Evolutionary conservation across 1,140 invertebrate genomes (phyloP), one percentile per base, ranked within the genome.

Genomic region (Bombus pascuorum): DNA sequence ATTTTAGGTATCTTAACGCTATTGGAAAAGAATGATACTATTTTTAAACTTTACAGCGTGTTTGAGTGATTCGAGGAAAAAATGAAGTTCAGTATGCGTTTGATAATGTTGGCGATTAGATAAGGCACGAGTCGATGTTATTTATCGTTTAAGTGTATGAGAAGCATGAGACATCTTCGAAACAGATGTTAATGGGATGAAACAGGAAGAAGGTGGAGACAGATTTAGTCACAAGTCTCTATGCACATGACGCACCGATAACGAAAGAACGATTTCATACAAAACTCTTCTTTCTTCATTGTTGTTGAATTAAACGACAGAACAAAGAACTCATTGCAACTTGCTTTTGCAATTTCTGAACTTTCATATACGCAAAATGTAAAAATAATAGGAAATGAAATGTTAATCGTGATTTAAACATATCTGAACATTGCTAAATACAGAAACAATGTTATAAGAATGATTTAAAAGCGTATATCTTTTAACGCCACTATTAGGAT

Each of bases 141-240:
- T 81, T 84, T 79, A 70, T 62, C 68, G 22, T 62, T 75, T 75
- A 70, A 73, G 74, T 65, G 34, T 79, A 57, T 73, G 59, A 68
- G 34, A 77, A 81, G 53, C 71, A 86, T 89, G 47, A 77, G 83
- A 53, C 71, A 89, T 89, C 77, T 89, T 89, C 71, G 47, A 89
- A 74, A 78, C 85, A 83, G 68, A 84, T 86, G 87, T 71, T 53
- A 74, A 83, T 47, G 73, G 77, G 73, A 81, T 37, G 85, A 83
- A 89, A 75, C 88, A 86, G 85, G 81, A 89, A 89, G 73, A 28
- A 81, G 72, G 73, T 86, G 85, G 87, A 88, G 59, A 88, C 39
- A 88, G 47, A 86, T 83, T 80, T 65, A 62, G 73, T 84, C 79
- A 75, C 34, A 53, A 71, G 65, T 28, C 25, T 53, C 71, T 39